Base-by-base conservation (phyloP, 1,140 invertebrate genomes). In the Drosophila oshimai region DNA sequence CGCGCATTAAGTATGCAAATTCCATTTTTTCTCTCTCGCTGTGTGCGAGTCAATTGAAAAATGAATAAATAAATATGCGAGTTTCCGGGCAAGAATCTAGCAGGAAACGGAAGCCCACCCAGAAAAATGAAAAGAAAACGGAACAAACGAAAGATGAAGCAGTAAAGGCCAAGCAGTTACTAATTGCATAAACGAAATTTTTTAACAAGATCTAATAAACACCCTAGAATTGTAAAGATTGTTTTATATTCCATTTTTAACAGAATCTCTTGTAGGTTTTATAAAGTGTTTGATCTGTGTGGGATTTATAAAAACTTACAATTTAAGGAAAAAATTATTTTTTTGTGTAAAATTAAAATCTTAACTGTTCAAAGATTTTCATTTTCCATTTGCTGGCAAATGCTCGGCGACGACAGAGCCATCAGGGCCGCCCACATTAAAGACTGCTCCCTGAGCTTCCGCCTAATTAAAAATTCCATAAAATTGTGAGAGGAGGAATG, bases 381-480 rank as follows among this genome's bases (percentile, higher is more conserved):
- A 41, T 20, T 20, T 41, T 22, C 22, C 22, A 22, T 5, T 22
- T 22, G 22, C 2, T 22, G 22, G 15, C 12, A 6, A 31, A 31
- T 15, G 10, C 42, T 22, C 1, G 61, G 26, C 61, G 17, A 41
- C 33, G n/a, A 42, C 17, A 61, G 47, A 54, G 28, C 39, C 42
- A 12, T 24, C 41, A 41, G 29, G 9, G 10, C 12, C 41, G 49
- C 28, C 55, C 49, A 36, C 20, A 20, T 24, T 29, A 28, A 33
- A 49, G 49, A 57, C 37, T 65, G 41, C 61, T 34, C n/a, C 20
- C 42, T 42, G 34, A 51, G 57, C 50, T 55, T 68, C 24, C 54
- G 37, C 33, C 58, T 84, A 84, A 84, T 84, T 86, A 86, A 84
- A 84, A 84, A 76, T 84, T 72, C 65, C 71, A 79, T 86, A 80